Evolutionary conservation across 2,797 vertebrate species (phyloP).

Genomic region (Hafferia zeledoni): DNA sequence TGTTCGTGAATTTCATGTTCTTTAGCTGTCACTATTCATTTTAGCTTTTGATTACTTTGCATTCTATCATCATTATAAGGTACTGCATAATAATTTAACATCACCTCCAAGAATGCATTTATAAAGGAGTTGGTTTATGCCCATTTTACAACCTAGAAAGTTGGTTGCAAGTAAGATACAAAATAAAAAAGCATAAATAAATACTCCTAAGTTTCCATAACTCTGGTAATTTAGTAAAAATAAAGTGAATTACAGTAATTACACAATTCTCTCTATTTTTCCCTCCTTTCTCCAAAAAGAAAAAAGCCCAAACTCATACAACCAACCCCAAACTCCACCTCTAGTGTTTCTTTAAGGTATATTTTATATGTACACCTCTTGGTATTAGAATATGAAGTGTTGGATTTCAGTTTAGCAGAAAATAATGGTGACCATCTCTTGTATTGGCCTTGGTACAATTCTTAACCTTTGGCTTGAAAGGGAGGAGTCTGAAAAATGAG

Average conservation of each 20-base stretch:
- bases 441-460: background rate
- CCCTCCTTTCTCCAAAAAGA: background rate
- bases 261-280: background rate
- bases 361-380: background rate
- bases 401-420: background rate
- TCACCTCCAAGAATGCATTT: background rate
- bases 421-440: background rate
- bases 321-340: background rate
- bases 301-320: too few relatives aligned
- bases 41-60: background rate
- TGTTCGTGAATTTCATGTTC: background rate
- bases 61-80: background rate
- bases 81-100: background rate
- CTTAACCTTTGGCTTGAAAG: background rate
- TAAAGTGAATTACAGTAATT: background rate
- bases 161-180: background rate
- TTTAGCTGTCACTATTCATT: background rate
- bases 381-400: background rate
- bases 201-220: background rate
- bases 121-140: background rate
- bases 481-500: background rate
- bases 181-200: background rate
- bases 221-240: background rate
- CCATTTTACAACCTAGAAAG: background rate
- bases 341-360: background rate